Conservation (phyloP, 2,888 invertebrate species). For the Drosophila yooni region DNA sequence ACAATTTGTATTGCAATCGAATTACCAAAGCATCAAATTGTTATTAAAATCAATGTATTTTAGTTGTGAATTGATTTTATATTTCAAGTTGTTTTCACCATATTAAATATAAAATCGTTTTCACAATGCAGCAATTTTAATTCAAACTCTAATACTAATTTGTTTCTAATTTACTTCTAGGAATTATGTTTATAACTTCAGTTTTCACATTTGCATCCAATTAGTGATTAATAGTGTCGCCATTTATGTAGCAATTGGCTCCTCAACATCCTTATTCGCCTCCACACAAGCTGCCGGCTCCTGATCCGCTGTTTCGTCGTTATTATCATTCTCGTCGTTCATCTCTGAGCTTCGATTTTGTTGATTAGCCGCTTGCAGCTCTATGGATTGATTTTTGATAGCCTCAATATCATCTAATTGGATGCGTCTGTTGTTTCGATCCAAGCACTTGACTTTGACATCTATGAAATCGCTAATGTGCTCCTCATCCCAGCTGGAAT, state of each 20-base stretch:
- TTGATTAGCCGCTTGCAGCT: conserved; percentile 43
- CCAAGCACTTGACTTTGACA: conserved; percentile 82
- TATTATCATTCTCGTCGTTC: conserved; percentile 48
- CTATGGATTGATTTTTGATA: conserved; percentile 63
- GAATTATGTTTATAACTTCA: conserved; percentile 39
- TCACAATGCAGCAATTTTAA: conserved; percentile 48
- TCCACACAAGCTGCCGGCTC: conserved; percentile 27
- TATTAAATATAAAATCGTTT: conserved; percentile 63
- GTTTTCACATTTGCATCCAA: conserved; percentile 24
- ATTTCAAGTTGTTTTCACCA: conserved; percentile 49
- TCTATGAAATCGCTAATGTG: conserved; percentile 82
- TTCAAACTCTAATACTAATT: conserved; percentile 62
- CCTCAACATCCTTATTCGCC: conserved; percentile 46
- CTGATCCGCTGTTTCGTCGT: conserved; percentile 27
- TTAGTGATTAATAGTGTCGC: conserved; percentile 32
- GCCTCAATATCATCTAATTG: conserved; percentile 74
- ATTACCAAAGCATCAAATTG: conserved; percentile 24
- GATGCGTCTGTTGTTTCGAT: conserved; percentile 81
- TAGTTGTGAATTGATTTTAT: conserved; percentile 36
- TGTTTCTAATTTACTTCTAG: conserved; percentile 48
- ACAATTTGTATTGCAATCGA: conserved; percentile 22
- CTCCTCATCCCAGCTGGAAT: conserved; percentile 85
- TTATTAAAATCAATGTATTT: conserved; percentile 34
- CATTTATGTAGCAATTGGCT: conserved; percentile 26
- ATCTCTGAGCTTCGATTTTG: conserved; percentile 24